Percentiles rank a stretch among this genome's conserved stretches.
Conservation (phyloP, 2,888 invertebrate species). For the Ptychoptera albimana region DNA sequence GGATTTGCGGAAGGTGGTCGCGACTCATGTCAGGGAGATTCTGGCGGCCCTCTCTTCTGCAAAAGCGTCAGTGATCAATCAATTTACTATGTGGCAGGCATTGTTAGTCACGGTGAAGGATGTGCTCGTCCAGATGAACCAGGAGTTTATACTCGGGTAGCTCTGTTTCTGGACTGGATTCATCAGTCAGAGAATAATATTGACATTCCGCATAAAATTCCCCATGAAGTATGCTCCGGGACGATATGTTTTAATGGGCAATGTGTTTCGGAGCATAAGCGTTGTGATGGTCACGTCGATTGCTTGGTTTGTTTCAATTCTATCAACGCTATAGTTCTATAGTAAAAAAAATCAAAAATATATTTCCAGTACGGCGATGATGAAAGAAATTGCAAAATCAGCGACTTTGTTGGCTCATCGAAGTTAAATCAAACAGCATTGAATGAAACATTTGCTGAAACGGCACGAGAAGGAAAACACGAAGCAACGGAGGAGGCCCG, state of each 20-base stretch:
- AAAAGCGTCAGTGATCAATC: conserved; percentile 45
- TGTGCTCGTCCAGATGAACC: conserved; percentile 36
- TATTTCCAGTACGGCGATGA: neutral
- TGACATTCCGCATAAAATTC: conserved; percentile 24
- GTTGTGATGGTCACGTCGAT: conserved; percentile 58
- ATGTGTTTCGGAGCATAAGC: conserved; percentile 47
- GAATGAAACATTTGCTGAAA: neutral
- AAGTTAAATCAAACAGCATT: neutral
- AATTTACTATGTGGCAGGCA: conserved; percentile 68
- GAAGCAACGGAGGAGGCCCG: conserved; percentile 4
- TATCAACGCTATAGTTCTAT: too few relatives aligned
- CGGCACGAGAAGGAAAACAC: too few relatives aligned
- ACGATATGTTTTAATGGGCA: conserved; percentile 48
- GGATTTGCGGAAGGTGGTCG: conserved; percentile 56
- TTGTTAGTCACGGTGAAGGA: conserved; percentile 77
- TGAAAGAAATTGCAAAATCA: neutral
- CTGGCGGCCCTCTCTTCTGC: conserved; percentile 73
- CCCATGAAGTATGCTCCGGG: conserved; percentile 52
- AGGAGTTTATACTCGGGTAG: conserved; percentile 51
- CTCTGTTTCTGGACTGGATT: conserved; percentile 61
- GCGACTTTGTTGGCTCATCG: neutral
- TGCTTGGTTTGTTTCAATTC: conserved; percentile 44
- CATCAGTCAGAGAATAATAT: conserved; percentile 34
- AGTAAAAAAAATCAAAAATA: too few relatives aligned
- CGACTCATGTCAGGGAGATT: conserved; percentile 63